These are phyloP conservation scores for Rhinichthys osculus DNA, from an alignment of 2,797 vertebrate genomes.

Conservation along the genomic window DNA sequence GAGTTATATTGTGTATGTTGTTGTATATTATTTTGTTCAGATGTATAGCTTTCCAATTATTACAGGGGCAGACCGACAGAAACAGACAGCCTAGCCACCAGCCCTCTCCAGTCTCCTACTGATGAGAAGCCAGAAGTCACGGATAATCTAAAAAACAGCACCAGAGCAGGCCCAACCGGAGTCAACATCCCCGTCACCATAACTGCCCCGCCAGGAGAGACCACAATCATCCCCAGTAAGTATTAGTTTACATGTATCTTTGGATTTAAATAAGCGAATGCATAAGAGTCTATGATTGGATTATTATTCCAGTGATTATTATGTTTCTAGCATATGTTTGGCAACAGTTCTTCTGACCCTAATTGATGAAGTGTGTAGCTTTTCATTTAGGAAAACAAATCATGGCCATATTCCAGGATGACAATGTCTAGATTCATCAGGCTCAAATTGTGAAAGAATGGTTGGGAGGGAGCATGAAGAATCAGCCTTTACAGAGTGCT, in stretches of 20 bases:
- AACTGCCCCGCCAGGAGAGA: slow-evolving; percentile 86
- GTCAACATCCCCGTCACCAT: slow-evolving; percentile 88
- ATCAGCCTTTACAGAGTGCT: too few species aligned
- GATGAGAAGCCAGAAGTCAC: slow-evolving; percentile 91
- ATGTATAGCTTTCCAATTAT: slow-evolving; percentile 54
- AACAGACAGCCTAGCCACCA: slow-evolving; percentile 65
- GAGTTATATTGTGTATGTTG: not conserved
- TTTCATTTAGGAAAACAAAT: too few species aligned
- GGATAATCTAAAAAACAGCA: slow-evolving; percentile 95
- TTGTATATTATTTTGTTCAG: slow-evolving; percentile 39
- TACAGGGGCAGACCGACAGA: slow-evolving; percentile 85
- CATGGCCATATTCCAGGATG: too few species aligned
- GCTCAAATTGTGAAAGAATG: too few species aligned
- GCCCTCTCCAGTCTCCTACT: slow-evolving; percentile 74
- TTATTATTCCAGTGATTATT: too few species aligned
- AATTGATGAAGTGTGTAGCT: too few species aligned
- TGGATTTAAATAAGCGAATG: too few species aligned
- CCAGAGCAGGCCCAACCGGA: slow-evolving; percentile 81
- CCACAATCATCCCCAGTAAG: slow-evolving; percentile 87
- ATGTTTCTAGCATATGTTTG: too few species aligned
- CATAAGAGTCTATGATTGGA: too few species aligned
- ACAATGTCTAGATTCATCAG: too few species aligned
- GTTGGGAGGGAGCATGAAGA: too few species aligned
- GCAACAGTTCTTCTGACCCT: too few species aligned
- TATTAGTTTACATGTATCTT: not conserved